phyloP scores from a whole-genome alignment of 2,888 invertebrate species.

The Mimachlamys varia region DNA sequence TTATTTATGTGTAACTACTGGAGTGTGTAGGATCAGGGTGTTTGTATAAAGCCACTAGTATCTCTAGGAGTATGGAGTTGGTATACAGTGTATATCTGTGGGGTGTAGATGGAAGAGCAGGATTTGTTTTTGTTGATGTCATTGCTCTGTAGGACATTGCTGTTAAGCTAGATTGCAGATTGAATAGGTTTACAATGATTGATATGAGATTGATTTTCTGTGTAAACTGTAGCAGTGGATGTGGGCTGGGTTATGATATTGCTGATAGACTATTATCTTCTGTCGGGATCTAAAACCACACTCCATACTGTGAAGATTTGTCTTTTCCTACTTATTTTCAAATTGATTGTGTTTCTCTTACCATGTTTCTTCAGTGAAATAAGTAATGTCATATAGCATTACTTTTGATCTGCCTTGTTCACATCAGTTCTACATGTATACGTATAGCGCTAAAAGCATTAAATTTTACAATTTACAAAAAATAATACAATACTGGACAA shows the following conservation, averaged over 20 bases:
- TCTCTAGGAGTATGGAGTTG: neutral
- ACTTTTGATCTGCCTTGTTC: too few species aligned
- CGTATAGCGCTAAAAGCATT: too few species aligned
- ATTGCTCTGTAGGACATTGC: neutral
- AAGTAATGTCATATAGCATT: neutral
- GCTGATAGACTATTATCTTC: neutral
- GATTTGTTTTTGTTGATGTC: constrained; percentile 27
- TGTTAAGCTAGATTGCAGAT: neutral
- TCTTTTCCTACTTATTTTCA: neutral
- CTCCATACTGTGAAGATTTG: neutral
- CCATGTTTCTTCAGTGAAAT: neutral
- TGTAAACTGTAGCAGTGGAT: constrained; percentile 24
- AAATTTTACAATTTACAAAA: too few species aligned
- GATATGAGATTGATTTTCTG: constrained; percentile 20
- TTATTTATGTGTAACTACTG: neutral
- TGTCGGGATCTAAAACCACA: neutral
- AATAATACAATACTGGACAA: too few species aligned
- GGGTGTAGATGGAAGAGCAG: neutral
- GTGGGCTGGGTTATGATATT: constrained; percentile 31
- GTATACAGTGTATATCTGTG: neutral
- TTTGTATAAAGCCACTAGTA: too few species aligned
- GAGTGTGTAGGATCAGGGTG: too few species aligned
- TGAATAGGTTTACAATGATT: neutral
- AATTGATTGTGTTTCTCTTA: neutral
- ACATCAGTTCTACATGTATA: too few species aligned